phyloP scores from a whole-genome alignment of 2,888 invertebrate species.

The Hermaeophaga mercurialis region DNA sequence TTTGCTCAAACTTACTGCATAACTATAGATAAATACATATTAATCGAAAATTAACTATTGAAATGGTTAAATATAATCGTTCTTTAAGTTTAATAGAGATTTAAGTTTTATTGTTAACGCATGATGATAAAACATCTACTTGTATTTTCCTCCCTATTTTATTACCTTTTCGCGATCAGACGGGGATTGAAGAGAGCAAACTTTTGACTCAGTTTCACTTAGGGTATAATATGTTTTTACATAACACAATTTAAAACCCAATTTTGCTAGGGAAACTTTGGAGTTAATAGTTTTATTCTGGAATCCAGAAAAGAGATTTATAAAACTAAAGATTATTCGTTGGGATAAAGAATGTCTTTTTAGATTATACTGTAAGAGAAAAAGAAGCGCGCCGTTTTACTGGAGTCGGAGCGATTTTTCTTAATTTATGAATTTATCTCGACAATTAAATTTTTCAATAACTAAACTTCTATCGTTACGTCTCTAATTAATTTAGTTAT shows the following conservation, averaged over 20 bases:
- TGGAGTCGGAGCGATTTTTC: neutral
- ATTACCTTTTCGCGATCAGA: slow-evolving; percentile 14
- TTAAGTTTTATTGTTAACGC: slow-evolving; percentile 4
- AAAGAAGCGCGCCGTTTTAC: too few relatives aligned
- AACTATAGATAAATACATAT: too few relatives aligned
- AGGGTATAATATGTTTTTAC: slow-evolving; percentile 24
- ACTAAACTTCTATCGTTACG: too few relatives aligned
- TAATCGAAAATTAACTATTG: too few relatives aligned
- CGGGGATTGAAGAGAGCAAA: slow-evolving; percentile 13
- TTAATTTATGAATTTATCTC: neutral
- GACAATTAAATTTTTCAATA: too few relatives aligned
- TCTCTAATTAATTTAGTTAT: too few relatives aligned
- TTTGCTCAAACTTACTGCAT: too few relatives aligned
- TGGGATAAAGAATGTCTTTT: slow-evolving; percentile 16
- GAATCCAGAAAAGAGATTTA: slow-evolving; percentile 22
- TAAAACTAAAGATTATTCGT: slow-evolving; percentile 22
- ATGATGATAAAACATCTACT: slow-evolving; percentile 13
- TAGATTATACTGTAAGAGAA: slow-evolving; percentile 2
- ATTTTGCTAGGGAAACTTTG: slow-evolving; percentile 22
- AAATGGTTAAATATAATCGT: slow-evolving; percentile 1
- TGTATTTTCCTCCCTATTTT: slow-evolving; percentile 15
- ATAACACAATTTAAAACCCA: slow-evolving; percentile 25
- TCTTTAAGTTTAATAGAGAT: slow-evolving; percentile 2
- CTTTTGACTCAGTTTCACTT: slow-evolving; percentile 19
- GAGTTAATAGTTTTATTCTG: slow-evolving; percentile 26